Percentiles rank a stretch among this genome's conserved stretches.
Evolutionary conservation across 2,888 invertebrate genomes (phyloP).

Genomic region (Cataglyphis rosenhaueri): DNA sequence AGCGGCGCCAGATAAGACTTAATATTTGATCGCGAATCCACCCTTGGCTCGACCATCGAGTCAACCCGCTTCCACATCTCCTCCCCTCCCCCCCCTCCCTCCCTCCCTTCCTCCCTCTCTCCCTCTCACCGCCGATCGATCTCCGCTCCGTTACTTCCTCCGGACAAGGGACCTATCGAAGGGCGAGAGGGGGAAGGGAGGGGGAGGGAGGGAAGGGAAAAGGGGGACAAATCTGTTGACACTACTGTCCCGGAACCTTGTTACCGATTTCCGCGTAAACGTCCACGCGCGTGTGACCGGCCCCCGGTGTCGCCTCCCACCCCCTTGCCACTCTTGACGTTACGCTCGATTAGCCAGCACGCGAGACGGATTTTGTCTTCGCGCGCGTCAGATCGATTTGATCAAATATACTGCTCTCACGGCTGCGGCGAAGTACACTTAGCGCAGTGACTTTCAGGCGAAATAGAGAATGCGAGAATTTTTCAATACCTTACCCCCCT

Average conservation of each 20-base stretch:
- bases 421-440: background rate
- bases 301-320: slow-evolving; percentile 4
- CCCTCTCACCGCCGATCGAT: slow-evolving; percentile 63
- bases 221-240: slow-evolving; percentile 82
- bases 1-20: slow-evolving; percentile 84
- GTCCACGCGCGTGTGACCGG: slow-evolving; percentile 58
- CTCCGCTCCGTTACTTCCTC: slow-evolving; percentile 50
- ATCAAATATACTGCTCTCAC: slow-evolving; percentile 7
- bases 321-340: slow-evolving; percentile 28
- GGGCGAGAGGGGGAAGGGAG: background rate
- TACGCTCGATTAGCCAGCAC: slow-evolving; percentile 44
- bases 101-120: slow-evolving; percentile 63
- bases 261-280: slow-evolving; percentile 76
- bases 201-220: background rate
- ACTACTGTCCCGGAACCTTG: slow-evolving; percentile 75
- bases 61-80: slow-evolving; percentile 66
- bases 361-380: slow-evolving; percentile 20
- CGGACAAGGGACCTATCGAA: slow-evolving; percentile 46
- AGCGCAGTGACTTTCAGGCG: background rate
- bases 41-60: slow-evolving; percentile 80
- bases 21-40: slow-evolving; percentile 84
- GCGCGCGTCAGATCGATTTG: slow-evolving; percentile 6
- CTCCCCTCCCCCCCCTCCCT: slow-evolving; percentile 47
- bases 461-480: background rate
- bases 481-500: background rate